phyloP scores from a whole-genome alignment of 2,797 vertebrate species.

The Sciurus carolinensis region DNA sequence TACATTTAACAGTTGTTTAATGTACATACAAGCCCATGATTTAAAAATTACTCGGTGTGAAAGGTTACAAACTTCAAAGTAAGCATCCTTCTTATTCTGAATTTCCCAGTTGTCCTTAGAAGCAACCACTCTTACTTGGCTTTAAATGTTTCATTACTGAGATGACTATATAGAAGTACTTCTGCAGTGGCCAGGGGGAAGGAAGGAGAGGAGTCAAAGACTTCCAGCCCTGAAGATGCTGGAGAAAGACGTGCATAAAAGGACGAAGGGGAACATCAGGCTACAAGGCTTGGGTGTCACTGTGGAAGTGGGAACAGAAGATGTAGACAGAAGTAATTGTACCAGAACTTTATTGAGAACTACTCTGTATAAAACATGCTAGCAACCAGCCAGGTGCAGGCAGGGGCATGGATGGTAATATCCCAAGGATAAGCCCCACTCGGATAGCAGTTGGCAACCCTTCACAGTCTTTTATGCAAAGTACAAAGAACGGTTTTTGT shows the following conservation, averaged over 20 bases:
- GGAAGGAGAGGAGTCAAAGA: not conserved
- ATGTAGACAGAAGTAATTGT: not conserved
- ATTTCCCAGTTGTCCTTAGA: not conserved
- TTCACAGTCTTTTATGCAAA: not conserved
- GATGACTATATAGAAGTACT: not conserved
- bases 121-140: not conserved
- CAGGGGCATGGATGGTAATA: not conserved
- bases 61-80: slow-evolving; percentile 1
- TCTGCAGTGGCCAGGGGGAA: not conserved
- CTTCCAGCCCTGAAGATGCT: not conserved
- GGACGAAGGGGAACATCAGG: not conserved
- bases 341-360: slow-evolving; percentile 60
- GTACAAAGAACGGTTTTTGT: slow-evolving; percentile 10
- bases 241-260: not conserved
- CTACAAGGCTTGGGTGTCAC: not conserved
- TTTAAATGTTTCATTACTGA: slow-evolving; percentile 26
- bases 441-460: not conserved
- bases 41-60: slow-evolving; percentile 8
- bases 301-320: slow-evolving; percentile 52
- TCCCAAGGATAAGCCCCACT: not conserved
- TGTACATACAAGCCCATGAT: not conserved
- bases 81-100: not conserved
- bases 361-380: slow-evolving; percentile 29
- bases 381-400: not conserved
- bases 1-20: slow-evolving; percentile 7